Percentiles rank a stretch among this genome's conserved stretches.
Conservation (phyloP, 2,113 vertebrate genomes). For the Psettodes erumei region DNA sequence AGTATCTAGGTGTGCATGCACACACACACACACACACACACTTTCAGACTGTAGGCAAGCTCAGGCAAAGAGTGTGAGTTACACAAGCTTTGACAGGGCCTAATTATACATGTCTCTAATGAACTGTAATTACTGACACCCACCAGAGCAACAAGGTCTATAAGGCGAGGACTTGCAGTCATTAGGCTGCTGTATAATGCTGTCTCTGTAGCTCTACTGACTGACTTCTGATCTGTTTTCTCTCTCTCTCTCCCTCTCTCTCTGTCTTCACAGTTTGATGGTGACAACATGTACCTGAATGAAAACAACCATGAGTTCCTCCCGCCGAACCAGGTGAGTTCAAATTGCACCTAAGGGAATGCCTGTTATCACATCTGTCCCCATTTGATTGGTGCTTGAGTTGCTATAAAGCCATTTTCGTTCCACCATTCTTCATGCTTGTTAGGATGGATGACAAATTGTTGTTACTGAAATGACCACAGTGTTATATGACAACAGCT, state of each 20-base stretch:
- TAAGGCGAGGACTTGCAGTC: constrained; percentile 74
- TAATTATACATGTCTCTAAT: constrained; percentile 82
- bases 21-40: constrained; percentile 39
- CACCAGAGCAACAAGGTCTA: constrained; percentile 75
- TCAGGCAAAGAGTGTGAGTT: constrained; percentile 69
- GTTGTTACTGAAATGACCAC: constrained; percentile 32
- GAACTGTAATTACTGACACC: constrained; percentile 83
- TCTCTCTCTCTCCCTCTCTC: constrained; percentile 51
- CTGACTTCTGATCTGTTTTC: constrained; percentile 52
- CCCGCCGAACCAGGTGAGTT: constrained; percentile 92
- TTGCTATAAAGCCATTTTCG: constrained; percentile 19
- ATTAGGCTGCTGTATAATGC: constrained; percentile 71
- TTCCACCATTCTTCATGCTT: constrained; percentile 3
- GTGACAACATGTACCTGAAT: constrained; percentile 99
- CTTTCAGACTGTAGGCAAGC: constrained; percentile 54
- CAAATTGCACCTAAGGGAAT: constrained; percentile 27
- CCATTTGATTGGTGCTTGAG: constrained; percentile 5
- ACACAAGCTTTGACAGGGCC: constrained; percentile 77
- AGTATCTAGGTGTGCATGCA: constrained; percentile 49
- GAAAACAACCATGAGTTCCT: constrained; percentile 97
- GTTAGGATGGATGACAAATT: constrained; percentile 28
- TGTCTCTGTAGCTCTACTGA: constrained; percentile 46
- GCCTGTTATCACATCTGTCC: constrained; percentile 33
- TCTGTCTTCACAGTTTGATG: constrained; percentile 93
- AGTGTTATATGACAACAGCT: constrained; percentile 16